Conservation (phyloP, 2,113 vertebrate species). For the Pleuronectes platessa region DNA sequence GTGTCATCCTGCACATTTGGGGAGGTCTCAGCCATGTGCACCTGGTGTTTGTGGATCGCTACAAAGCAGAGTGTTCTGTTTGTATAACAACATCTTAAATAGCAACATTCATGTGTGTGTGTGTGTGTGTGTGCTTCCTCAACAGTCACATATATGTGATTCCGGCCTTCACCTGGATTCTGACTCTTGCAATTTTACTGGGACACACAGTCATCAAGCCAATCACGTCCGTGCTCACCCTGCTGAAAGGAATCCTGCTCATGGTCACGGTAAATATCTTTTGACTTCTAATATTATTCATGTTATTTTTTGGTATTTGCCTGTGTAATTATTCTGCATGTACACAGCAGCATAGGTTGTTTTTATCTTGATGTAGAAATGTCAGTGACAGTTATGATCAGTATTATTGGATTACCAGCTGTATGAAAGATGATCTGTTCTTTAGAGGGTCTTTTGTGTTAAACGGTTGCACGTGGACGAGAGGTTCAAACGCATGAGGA, state of each 20-base stretch:
- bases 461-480: too few species aligned
- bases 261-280: conserved; percentile 77
- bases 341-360: background rate
- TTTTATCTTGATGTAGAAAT: too few species aligned
- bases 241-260: conserved; percentile 79
- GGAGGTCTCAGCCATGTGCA: background rate
- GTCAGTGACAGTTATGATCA: too few species aligned
- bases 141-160: conserved; percentile 78
- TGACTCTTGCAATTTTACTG: conserved; percentile 75
- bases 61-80: background rate
- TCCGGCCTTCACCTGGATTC: conserved; percentile 79
- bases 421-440: too few species aligned
- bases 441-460: too few species aligned
- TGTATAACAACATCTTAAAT: too few species aligned
- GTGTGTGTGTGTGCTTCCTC: conserved; percentile 15
- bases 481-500: too few species aligned
- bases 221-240: conserved; percentile 78
- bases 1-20: too few species aligned
- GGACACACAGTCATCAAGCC: conserved; percentile 79
- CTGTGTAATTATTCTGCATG: background rate
- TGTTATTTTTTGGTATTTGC: background rate
- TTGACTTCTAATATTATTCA: background rate
- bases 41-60: background rate
- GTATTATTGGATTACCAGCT: too few species aligned
- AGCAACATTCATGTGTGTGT: background rate